phyloP scores from a whole-genome alignment of 2,888 invertebrate genomes.

The Cephalotes varians region DNA sequence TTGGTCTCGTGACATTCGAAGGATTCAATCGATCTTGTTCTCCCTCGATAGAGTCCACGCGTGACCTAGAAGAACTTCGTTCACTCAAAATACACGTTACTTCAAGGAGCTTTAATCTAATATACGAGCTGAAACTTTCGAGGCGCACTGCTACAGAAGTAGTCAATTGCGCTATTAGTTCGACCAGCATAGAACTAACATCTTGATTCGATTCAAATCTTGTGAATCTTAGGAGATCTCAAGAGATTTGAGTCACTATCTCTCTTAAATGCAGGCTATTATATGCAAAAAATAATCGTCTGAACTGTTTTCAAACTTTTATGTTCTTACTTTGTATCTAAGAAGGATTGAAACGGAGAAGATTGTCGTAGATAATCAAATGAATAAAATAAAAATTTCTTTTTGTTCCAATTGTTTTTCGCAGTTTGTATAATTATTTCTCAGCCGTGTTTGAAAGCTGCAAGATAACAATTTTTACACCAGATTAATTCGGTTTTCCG shows the following conservation, averaged over 20 bases:
- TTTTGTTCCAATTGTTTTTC: not conserved
- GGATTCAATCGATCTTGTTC: not conserved
- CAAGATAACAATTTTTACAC: not conserved
- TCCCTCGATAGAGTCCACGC: not conserved
- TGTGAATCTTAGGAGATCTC: conserved; percentile 5
- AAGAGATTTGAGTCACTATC: conserved; percentile 5
- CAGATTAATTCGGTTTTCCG: not conserved
- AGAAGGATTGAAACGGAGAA: not conserved
- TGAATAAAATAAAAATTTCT: conserved; percentile 22
- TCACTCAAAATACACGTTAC: conserved; percentile 14
- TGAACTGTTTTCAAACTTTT: not conserved
- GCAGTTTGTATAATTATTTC: not conserved
- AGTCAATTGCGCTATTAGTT: conserved; percentile 46
- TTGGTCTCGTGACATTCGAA: not conserved
- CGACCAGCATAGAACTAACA: not conserved
- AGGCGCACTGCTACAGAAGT: conserved; percentile 9
- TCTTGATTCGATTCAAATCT: conserved; percentile 32
- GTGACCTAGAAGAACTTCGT: conserved; percentile 8
- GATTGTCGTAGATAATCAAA: not conserved
- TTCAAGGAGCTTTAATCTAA: conserved; percentile 37
- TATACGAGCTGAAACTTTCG: conserved; percentile 26
- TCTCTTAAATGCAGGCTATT: not conserved
- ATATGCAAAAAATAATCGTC: not conserved
- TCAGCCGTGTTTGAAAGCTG: not conserved
- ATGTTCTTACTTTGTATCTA: not conserved